Evolutionary conservation across 2,113 vertebrate species (phyloP), one percentile per base, ranked within the genome.

Genomic region (Aleadryas rufinucha): DNA sequence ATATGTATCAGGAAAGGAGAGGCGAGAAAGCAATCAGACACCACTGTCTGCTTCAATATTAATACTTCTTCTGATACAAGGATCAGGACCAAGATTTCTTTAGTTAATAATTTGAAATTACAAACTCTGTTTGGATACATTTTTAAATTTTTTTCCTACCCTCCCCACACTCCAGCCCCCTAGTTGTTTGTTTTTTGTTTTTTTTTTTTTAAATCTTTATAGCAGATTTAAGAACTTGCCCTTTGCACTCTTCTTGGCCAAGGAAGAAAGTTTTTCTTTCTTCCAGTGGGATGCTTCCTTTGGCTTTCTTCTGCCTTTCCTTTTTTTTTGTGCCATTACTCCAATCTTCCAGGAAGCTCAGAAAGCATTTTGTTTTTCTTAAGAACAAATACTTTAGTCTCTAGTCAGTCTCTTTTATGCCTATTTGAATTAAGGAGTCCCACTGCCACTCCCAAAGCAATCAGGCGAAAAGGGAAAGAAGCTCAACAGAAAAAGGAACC

Each of bases 291-390:
- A 84, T 24, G 53, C 27, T 71, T 66, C 24, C 10, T 80, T 59
- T 66, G 33, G 31, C 42, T 91, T 82, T 44, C 47, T 74, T 90
- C 45, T 54, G 23, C n/a, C 26, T 52, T 57, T 74, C 2, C 1
- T 27, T 59, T 33, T 30, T 30, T 33, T 84, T 54, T 28, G 30
- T 83, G 24, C 24, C 20, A 26, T 69, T 90, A 72, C n/a, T 72
- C 49, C 59, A 88, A 24, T 16, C 15, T 88, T 63, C 47, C 63
- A 64, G 49, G 53, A 49, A 90, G 41, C 53, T 90, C 42, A 77
- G 77, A 95, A 95, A 77, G 4, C 7, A n/a, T 76, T 85, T 56
- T 72, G 14, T 83, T 92, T 81, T 61, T 64, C 76, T 89, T 53
- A 69, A 77, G 72, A 93, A 90, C 16, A 82, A 83, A 57, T 50